Conservation (phyloP, 2,888 invertebrate genomes). For the Pristionchus entomophagus region DNA sequence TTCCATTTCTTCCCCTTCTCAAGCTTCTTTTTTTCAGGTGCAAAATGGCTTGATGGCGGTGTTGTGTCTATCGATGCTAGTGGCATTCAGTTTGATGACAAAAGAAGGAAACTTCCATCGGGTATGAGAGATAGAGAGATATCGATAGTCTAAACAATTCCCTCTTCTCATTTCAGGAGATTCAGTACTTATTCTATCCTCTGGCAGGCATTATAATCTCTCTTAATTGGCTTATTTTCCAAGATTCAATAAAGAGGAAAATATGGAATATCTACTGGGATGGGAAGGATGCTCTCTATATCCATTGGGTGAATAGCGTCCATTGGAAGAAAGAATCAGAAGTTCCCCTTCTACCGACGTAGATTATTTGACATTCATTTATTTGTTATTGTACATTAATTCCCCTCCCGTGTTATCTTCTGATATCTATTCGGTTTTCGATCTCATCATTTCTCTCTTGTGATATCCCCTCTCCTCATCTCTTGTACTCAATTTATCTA, state of each 20-base stretch:
- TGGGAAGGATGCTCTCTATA: neutral
- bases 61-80: neutral
- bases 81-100: neutral
- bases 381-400: neutral
- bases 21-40: neutral
- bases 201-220: conserved; percentile 9
- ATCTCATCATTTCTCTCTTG: conserved; percentile 33
- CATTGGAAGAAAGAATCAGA: conserved; percentile 9
- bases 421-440: neutral
- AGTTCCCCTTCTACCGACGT: conserved; percentile 18
- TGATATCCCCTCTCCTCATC: neutral
- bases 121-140: too few relatives aligned
- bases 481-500: conserved; percentile 8
- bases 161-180: conserved; percentile 15
- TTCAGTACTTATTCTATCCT: conserved; percentile 11
- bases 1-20: too few relatives aligned
- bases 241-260: neutral
- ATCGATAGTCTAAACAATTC: neutral
- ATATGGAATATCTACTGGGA: neutral
- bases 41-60: neutral
- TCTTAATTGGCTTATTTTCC: conserved; percentile 20
- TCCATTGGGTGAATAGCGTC: neutral
- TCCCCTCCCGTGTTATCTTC: neutral
- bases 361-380: neutral
- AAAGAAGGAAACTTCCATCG: neutral